A percentile compares a stretch with the other conserved stretches of the same genome.
Evolutionary conservation across 2,888 invertebrate genomes (phyloP).

Genomic region (Tetrapedia diversipes): DNA sequence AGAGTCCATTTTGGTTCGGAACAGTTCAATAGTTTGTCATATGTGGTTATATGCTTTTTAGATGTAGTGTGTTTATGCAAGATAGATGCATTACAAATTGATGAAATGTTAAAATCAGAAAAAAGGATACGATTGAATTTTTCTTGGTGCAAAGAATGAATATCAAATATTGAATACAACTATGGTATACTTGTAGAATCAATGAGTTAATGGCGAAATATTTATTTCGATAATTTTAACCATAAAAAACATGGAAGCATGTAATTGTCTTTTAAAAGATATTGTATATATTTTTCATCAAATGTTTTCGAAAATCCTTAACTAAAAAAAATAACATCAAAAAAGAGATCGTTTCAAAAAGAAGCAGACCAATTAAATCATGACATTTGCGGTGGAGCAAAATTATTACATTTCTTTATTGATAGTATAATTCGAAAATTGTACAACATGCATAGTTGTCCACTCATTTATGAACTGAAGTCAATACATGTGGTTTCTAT

Average conservation of each 20-base stretch:
- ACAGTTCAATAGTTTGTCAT: constrained; percentile 33
- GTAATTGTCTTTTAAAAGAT: constrained; percentile 17
- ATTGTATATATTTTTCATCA: constrained; percentile 12
- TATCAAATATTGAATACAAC: constrained; percentile 12
- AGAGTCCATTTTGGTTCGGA: constrained; percentile 14
- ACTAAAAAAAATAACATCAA: background rate
- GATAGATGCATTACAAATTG: constrained; percentile 2
- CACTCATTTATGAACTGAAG: constrained; percentile 13
- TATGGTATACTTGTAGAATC: constrained; percentile 15
- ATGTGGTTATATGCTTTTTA: background rate
- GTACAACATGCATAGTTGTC: constrained; percentile 41
- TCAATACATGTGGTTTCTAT: constrained; percentile 20
- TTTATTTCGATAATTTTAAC: constrained; percentile 8
- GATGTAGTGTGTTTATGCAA: constrained; percentile 7
- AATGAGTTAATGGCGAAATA: constrained; percentile 9
- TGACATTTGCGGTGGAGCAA: constrained; percentile 5
- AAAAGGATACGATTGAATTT: background rate
- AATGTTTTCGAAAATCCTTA: constrained; percentile 7
- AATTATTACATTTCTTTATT: constrained; percentile 20
- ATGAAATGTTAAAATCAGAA: constrained; percentile 32
- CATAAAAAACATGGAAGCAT: constrained; percentile 20
- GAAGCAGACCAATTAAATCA: background rate
- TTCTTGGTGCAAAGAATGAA: constrained; percentile 16
- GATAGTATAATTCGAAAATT: constrained; percentile 27
- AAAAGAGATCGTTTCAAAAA: background rate